Evolutionary conservation across 2,888 invertebrate genomes (phyloP).

Genomic region (Volucella bombylans): DNA sequence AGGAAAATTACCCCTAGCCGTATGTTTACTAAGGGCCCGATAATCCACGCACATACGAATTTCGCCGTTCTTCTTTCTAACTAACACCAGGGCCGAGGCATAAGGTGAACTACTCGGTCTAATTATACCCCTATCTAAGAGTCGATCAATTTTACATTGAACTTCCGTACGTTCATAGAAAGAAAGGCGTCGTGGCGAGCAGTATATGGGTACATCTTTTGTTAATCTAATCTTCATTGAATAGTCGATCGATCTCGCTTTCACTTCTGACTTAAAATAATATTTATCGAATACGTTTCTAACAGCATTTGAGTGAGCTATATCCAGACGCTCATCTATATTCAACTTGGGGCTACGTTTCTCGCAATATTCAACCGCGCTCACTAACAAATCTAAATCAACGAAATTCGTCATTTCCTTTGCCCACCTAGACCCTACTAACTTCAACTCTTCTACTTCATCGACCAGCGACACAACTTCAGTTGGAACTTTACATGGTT

Average conservation of each 20-base stretch:
- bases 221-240: constrained; percentile 7
- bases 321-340: background rate
- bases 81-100: too few relatives aligned
- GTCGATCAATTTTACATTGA: too few relatives aligned
- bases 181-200: too few relatives aligned
- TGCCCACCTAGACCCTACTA: too few relatives aligned
- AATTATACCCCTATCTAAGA: too few relatives aligned
- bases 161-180: too few relatives aligned
- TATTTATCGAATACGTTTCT: too few relatives aligned
- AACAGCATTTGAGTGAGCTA: background rate
- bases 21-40: constrained; percentile 35
- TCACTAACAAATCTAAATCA: background rate
- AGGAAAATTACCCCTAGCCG: constrained; percentile 57
- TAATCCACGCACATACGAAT: constrained; percentile 36
- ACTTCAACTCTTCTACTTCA: too few relatives aligned
- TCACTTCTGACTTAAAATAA: too few relatives aligned
- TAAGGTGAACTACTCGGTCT: too few relatives aligned
- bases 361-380: background rate
- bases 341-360: constrained; percentile 1
- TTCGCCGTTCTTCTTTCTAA: constrained; percentile 25
- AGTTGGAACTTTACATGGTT: background rate
- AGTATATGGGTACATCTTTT: too few relatives aligned
- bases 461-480: background rate
- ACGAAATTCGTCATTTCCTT: too few relatives aligned
- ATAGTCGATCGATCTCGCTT: background rate